Evolutionary conservation across 2,113 vertebrate genomes (phyloP).

Genomic region (Accipiter virgatus): DNA sequence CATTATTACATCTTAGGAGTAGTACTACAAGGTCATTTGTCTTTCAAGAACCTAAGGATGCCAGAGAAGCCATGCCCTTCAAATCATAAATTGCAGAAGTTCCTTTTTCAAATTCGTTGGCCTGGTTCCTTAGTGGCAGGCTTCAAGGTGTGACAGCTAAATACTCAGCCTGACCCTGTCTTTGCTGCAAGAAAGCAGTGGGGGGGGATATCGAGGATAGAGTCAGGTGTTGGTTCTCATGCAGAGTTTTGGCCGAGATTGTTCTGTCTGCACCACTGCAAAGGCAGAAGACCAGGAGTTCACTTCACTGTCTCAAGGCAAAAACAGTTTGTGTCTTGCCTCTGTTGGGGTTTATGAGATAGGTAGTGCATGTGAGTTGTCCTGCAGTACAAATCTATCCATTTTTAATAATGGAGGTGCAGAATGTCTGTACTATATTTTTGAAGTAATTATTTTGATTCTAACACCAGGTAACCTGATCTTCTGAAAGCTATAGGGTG

Average conservation of each 20-base stretch:
- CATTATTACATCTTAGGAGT: neutral
- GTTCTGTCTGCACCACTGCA: no score
- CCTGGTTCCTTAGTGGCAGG: neutral
- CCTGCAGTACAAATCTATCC: neutral
- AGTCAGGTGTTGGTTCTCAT: neutral
- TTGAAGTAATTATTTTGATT: neutral
- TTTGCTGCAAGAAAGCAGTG: neutral
- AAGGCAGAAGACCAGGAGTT: neutral
- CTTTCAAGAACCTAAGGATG: neutral
- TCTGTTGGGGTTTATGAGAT: neutral
- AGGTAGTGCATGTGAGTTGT: neutral
- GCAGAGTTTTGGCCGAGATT: neutral
- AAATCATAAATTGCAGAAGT: neutral
- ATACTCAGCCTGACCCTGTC: neutral
- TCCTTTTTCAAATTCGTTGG: neutral
- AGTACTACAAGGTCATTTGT: neutral
- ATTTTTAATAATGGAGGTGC: neutral
- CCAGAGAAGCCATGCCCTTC: neutral
- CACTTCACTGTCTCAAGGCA: neutral
- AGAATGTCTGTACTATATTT: neutral
- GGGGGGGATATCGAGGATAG: neutral
- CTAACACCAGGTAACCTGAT: neutral
- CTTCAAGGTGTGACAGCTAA: neutral
- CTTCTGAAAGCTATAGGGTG: neutral
- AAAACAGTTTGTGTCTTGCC: neutral